Conservation (phyloP, 2,797 vertebrate genomes). For the Cyclopterus lumpus region DNA sequence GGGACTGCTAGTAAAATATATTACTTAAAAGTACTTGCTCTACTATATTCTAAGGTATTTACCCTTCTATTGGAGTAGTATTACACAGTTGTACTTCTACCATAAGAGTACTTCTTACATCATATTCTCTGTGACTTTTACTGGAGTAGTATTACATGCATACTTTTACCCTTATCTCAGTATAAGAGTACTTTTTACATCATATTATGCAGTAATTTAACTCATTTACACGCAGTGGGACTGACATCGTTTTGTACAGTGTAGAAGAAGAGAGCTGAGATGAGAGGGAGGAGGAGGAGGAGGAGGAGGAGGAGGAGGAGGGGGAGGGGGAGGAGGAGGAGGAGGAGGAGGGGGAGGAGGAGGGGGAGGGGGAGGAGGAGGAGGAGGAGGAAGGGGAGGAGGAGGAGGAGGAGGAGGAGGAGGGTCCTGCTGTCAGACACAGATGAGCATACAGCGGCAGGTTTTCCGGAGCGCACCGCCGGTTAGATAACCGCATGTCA, state of each 20-base stretch:
- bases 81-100: background rate
- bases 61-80: background rate
- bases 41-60: too few species aligned
- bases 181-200: background rate
- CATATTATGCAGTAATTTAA: too few species aligned
- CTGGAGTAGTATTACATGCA: too few species aligned
- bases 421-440: constrained; percentile 61
- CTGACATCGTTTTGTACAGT: constrained; percentile 49
- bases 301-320: background rate
- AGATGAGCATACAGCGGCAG: constrained; percentile 59
- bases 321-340: constrained; percentile 18
- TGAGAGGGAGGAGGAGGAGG: background rate
- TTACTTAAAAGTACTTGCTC: too few species aligned
- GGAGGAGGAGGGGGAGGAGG: constrained; percentile 28
- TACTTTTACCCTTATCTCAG: background rate
- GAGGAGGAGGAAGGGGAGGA: constrained; percentile 16
- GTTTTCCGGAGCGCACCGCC: constrained; percentile 48
- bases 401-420: constrained; percentile 33
- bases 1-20: too few species aligned
- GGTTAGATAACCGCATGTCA: constrained; percentile 57
- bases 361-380: constrained; percentile 12
- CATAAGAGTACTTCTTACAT: too few species aligned
- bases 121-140: too few species aligned
- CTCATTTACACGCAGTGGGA: too few species aligned
- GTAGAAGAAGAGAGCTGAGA: constrained; percentile 22